Evolutionary conservation across 2,888 invertebrate genomes (phyloP).

Genomic region (Melanchra persicariae): DNA sequence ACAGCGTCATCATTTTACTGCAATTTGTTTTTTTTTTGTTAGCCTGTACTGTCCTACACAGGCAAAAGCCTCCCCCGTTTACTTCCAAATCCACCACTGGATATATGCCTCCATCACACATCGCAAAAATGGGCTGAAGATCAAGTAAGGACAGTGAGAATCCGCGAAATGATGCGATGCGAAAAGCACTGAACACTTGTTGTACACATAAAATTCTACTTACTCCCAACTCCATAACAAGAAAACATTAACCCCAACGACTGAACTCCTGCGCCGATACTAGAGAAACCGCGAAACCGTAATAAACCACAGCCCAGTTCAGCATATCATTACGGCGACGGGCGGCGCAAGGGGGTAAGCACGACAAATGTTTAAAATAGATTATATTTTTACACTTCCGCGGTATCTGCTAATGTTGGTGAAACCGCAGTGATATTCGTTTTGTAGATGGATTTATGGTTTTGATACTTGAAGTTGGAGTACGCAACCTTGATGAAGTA

Average conservation of each 20-base stretch:
- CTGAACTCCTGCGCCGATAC: conserved; percentile 51
- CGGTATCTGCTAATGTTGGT: conserved; percentile 78
- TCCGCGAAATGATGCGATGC: too few relatives aligned
- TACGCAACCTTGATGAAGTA: too few relatives aligned
- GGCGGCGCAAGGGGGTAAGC: conserved; percentile 69
- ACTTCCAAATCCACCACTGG: too few relatives aligned
- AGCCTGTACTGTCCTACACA: too few relatives aligned
- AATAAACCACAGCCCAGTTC: conserved; percentile 72
- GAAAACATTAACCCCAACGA: conserved; percentile 50
- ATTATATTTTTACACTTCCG: conserved; percentile 89
- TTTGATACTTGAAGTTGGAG: conserved; percentile 66
- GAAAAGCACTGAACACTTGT: too few relatives aligned
- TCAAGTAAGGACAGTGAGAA: too few relatives aligned
- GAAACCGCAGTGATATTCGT: conserved; percentile 83
- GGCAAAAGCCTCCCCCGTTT: too few relatives aligned
- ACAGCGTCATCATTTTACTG: too few relatives aligned
- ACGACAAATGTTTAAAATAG: conserved; percentile 89
- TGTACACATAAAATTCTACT: background rate
- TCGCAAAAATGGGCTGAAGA: too few relatives aligned
- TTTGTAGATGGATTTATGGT: conserved; percentile 61
- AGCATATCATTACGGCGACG: conserved; percentile 71
- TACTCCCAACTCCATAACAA: conserved; percentile 49
- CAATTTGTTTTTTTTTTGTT: too few relatives aligned
- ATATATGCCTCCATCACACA: too few relatives aligned
- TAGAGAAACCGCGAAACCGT: conserved; percentile 75